A percentile compares a stretch with the other conserved stretches of the same genome.
Conservation (phyloP, 2,113 vertebrate genomes). For the Tapirus terrestris region DNA sequence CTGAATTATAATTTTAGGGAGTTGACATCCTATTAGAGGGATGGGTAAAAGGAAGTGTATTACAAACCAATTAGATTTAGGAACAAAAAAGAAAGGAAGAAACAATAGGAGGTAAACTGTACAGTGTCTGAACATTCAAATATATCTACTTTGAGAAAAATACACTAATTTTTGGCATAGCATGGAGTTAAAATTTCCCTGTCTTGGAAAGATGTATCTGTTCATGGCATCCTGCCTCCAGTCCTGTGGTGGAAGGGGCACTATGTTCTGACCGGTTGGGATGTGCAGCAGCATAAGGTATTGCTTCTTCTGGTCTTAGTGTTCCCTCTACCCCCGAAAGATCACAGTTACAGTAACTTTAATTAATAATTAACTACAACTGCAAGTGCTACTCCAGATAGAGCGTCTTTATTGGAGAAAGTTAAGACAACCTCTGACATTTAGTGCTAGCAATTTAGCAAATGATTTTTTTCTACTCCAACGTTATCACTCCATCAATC, state of each 20-base stretch:
- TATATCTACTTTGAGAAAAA: not conserved
- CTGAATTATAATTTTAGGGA: not conserved
- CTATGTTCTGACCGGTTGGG: not conserved
- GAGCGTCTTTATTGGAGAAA: not conserved
- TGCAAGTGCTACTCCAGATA: not conserved
- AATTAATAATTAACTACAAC: not conserved
- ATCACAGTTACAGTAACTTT: not conserved
- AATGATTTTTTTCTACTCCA: not conserved
- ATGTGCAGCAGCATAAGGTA: not conserved
- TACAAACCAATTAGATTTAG: not conserved
- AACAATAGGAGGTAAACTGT: not conserved
- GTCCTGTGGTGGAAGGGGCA: too few relatives aligned
- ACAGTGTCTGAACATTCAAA: not conserved
- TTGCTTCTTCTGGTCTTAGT: not conserved
- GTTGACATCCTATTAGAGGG: not conserved
- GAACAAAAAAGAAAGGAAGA: not conserved
- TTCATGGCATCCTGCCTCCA: not conserved
- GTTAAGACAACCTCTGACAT: not conserved
- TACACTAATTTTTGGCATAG: not conserved
- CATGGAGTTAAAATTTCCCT: not conserved
- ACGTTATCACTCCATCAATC: not conserved
- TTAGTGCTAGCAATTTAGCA: not conserved
- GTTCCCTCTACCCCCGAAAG: not conserved
- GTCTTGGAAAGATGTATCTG: not conserved
- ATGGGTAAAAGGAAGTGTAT: not conserved